Conservation (phyloP, 2,113 vertebrate genomes). For the Caretta caretta region DNA sequence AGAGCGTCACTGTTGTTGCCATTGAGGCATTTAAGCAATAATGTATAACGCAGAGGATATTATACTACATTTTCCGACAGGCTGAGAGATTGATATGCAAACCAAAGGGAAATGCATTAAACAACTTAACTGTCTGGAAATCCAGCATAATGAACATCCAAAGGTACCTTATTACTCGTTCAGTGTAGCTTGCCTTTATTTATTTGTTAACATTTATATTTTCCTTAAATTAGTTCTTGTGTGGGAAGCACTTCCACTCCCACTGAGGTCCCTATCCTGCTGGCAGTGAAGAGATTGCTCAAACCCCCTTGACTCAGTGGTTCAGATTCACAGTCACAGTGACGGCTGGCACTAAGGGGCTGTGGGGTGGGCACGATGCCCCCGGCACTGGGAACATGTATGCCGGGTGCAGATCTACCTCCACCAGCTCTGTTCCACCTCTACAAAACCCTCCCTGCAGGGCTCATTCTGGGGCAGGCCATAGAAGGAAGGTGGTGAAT, state of each 20-base stretch:
- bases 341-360: background rate
- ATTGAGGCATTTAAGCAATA: constrained; percentile 46
- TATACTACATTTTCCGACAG: background rate
- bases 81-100: constrained; percentile 52
- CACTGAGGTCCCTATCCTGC: background rate
- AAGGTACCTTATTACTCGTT: constrained; percentile 68
- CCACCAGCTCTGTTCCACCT: background rate
- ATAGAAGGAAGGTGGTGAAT: background rate
- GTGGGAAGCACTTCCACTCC: background rate
- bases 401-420: background rate
- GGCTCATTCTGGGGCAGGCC: background rate
- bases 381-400: background rate
- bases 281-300: background rate
- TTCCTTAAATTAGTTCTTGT: constrained; percentile 38
- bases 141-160: constrained; percentile 61
- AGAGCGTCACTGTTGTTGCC: constrained; percentile 57
- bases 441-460: background rate
- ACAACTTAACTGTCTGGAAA: constrained; percentile 73
- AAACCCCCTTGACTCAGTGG: background rate
- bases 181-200: constrained; percentile 70
- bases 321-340: background rate
- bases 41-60: background rate
- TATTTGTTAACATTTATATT: constrained; percentile 66
- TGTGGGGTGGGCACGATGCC: background rate
- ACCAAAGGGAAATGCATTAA: constrained; percentile 69